A percentile compares a stretch with the other conserved stretches of the same genome.
phyloP scores from a whole-genome alignment of 2,888 invertebrate genomes.

The Drosophila testacea region DNA sequence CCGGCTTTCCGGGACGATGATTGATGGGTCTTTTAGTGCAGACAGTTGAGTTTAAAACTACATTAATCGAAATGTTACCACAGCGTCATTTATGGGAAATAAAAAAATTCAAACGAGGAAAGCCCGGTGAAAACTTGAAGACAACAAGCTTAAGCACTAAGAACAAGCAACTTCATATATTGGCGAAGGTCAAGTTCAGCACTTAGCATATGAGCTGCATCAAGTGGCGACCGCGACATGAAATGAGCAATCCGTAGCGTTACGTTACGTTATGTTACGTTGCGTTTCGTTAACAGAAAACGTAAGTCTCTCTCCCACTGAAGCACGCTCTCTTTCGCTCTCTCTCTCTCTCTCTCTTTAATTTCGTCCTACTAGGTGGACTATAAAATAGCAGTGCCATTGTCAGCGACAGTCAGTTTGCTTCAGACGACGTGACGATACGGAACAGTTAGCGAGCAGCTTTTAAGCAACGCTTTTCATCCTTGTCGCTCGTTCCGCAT shows the following conservation, averaged over 20 bases:
- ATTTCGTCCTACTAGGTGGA: not conserved
- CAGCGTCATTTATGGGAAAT: slow-evolving; percentile 33
- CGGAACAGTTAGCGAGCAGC: slow-evolving; percentile 42
- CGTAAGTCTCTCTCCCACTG: slow-evolving; percentile 24
- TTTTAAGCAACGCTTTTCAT: slow-evolving; percentile 15
- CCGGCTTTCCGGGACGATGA: slow-evolving; percentile 50
- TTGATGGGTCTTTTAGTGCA: slow-evolving; percentile 52
- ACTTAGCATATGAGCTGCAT: slow-evolving; percentile 38
- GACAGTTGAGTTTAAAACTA: slow-evolving; percentile 34
- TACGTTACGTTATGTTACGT: slow-evolving; percentile 31
- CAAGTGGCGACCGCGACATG: slow-evolving; percentile 24
- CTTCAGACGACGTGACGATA: slow-evolving; percentile 59
- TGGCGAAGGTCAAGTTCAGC: slow-evolving; percentile 76
- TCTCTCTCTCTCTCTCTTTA: slow-evolving; percentile 14
- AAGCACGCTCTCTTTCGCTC: slow-evolving; percentile 1
- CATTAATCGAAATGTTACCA: slow-evolving; percentile 34
- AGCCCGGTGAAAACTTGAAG: not conserved
- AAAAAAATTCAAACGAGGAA: not conserved
- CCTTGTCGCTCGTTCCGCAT: slow-evolving; percentile 19
- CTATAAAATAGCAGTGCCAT: slow-evolving; percentile 58
- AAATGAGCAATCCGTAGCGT: slow-evolving; percentile 40
- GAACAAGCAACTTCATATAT: slow-evolving; percentile 48
- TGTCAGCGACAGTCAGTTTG: slow-evolving; percentile 55
- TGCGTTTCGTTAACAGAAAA: slow-evolving; percentile 34
- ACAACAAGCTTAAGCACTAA: not conserved